Base-by-base conservation (phyloP, 1,140 invertebrate species). In the Drosophila ironensis region DNA sequence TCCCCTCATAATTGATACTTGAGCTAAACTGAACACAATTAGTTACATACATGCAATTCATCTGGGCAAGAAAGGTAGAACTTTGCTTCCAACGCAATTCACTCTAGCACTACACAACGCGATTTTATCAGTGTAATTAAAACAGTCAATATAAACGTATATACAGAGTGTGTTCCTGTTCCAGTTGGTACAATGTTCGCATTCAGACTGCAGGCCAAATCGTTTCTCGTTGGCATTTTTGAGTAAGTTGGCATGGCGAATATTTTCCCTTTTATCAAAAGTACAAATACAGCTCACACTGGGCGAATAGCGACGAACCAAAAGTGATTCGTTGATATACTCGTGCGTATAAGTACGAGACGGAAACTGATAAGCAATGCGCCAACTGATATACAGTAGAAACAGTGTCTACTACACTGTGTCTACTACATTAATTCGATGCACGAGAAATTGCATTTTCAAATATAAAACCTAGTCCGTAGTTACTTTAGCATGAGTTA, bases 161-260 rank as follows among this genome's bases (percentile, higher is more conserved):
- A 12, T 20, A 64, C 35, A 30, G 14, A 53, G 40, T 38, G 14
- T 53, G 40, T 38, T 69, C 17, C 27, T 28, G 63, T 66, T 82
- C 59, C 63, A 77, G 61, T 57, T 54, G 37, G 38, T 46, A 30
- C 73, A 76, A 63, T 56, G 73, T 45, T 51, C 67, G 66, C 61
- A 11, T 61, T 77, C 35, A 54, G 42, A 82, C 78, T 82, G 78
- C 14, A 28, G 25, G 33, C 9, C 28, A 24, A 14, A 48, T 59
- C 54, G 37, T 14, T 57, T 60, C 24, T 24, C 19, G 37, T 11
- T 59, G 52, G 25, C 11, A 40, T 48, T 60, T 53, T 69, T 50
- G 51, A 84, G 78, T 66, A 54, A 80, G 64, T 84, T 82, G 78
- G 63, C 73, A 84, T 72, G 57, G 16, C 52, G 42, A 54, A 46